These are phyloP conservation scores for Cervus canadensis DNA, from an alignment of 2,113 vertebrate species.

Conservation along the genomic window DNA sequence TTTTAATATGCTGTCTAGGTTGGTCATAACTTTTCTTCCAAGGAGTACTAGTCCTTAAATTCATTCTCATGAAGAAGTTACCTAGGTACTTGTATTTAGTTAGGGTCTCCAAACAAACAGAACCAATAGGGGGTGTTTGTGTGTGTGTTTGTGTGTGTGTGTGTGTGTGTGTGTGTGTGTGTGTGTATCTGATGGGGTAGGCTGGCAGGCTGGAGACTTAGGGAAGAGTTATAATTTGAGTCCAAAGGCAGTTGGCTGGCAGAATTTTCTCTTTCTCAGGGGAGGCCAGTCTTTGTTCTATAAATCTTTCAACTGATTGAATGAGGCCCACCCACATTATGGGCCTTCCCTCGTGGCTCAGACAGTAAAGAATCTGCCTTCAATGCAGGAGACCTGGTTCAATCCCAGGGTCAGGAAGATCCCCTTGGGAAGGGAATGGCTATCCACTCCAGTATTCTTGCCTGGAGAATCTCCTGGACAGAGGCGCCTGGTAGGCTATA, in stretches of 20 bases:
- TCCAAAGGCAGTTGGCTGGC: neutral
- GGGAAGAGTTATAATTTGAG: neutral
- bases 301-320: neutral
- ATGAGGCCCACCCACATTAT: neutral
- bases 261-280: neutral
- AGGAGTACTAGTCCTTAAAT: neutral
- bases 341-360: neutral
- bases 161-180: neutral
- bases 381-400: neutral
- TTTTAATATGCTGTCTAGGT: neutral
- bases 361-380: neutral
- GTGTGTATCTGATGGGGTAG: neutral
- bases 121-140: neutral
- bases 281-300: neutral
- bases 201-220: neutral
- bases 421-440: neutral
- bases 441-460: neutral
- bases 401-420: neutral
- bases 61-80: neutral
- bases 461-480: neutral
- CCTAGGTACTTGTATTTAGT: neutral
- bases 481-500: neutral
- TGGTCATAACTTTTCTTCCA: neutral
- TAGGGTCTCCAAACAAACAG: neutral
- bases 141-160: neutral